Percentiles rank a stretch among this genome's conserved stretches.
Conservation (phyloP, 2,797 vertebrate species). For the Carcharodon carcharias region DNA sequence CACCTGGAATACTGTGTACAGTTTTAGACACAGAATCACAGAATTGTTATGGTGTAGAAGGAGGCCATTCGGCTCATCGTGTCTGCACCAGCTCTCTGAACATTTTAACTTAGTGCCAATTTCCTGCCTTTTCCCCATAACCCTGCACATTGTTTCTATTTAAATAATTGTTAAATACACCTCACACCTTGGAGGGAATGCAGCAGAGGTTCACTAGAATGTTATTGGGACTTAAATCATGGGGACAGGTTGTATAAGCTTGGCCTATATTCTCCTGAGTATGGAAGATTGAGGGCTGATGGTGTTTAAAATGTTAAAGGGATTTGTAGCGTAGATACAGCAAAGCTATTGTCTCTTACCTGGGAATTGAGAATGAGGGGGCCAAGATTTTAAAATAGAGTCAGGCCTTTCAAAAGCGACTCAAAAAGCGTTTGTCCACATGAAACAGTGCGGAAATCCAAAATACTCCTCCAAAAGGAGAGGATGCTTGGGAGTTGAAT, state of each 20-base stretch:
- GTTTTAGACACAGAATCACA: background rate
- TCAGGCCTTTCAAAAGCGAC: background rate
- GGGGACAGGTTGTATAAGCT: background rate
- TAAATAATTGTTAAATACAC: too few relatives aligned
- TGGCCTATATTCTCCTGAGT: too few relatives aligned
- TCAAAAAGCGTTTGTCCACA: background rate
- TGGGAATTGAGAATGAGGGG: background rate
- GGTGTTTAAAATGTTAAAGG: too few relatives aligned
- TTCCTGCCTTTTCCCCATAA: too few relatives aligned
- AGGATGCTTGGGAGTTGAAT: background rate
- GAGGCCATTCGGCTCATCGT: too few relatives aligned
- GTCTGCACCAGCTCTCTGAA: too few relatives aligned
- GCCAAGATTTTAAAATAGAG: background rate
- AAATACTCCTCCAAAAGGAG: background rate
- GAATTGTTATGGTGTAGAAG: too few relatives aligned
- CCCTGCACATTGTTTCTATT: too few relatives aligned
- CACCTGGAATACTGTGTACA: background rate
- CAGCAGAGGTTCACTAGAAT: background rate
- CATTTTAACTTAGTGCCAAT: too few relatives aligned
- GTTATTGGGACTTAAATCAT: background rate
- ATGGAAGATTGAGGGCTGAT: too few relatives aligned
- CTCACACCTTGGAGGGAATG: background rate
- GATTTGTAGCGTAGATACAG: too few relatives aligned
- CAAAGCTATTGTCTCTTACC: too few relatives aligned
- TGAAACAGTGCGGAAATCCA: background rate